Evolutionary conservation across 2,113 vertebrate genomes (phyloP).

Genomic region (Prionailurus bengalensis): DNA sequence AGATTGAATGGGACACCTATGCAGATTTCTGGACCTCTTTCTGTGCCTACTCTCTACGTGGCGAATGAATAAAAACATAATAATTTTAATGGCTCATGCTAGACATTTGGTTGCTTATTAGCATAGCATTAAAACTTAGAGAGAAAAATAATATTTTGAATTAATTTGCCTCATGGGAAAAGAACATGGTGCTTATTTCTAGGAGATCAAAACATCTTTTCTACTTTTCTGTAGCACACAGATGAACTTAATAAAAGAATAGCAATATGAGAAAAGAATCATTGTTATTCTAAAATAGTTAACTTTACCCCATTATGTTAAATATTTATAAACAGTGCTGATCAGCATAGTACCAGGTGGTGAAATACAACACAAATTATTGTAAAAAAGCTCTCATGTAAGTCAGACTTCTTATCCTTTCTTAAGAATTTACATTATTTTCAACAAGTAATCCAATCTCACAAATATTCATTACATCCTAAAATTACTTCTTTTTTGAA

Average conservation of each 20-base stretch:
- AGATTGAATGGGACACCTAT: background rate
- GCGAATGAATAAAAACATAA: constrained; percentile 56
- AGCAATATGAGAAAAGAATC: background rate
- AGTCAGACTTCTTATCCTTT: background rate
- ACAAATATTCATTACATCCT: background rate
- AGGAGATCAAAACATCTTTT: constrained; percentile 44
- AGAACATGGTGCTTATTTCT: constrained; percentile 23
- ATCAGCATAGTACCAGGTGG: background rate
- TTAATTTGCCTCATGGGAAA: constrained; percentile 39
- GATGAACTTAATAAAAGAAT: constrained; percentile 42
- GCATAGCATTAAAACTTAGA: constrained; percentile 48
- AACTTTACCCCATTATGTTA: constrained; percentile 42
- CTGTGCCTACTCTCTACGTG: background rate
- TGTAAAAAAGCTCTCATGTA: constrained; percentile 19
- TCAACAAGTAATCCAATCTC: background rate
- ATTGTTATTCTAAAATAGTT: background rate
- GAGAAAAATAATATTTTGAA: constrained; percentile 58
- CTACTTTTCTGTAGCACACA: background rate
- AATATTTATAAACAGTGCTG: background rate
- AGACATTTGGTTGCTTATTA: constrained; percentile 33
- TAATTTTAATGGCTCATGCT: constrained; percentile 19
- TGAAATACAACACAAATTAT: constrained; percentile 4
- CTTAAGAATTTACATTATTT: constrained; percentile 29
- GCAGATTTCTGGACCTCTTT: constrained; percentile 26
- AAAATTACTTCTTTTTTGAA: constrained; percentile 12